Conservation (phyloP, 2,113 vertebrate species). For the Triplophysa dalaica region DNA sequence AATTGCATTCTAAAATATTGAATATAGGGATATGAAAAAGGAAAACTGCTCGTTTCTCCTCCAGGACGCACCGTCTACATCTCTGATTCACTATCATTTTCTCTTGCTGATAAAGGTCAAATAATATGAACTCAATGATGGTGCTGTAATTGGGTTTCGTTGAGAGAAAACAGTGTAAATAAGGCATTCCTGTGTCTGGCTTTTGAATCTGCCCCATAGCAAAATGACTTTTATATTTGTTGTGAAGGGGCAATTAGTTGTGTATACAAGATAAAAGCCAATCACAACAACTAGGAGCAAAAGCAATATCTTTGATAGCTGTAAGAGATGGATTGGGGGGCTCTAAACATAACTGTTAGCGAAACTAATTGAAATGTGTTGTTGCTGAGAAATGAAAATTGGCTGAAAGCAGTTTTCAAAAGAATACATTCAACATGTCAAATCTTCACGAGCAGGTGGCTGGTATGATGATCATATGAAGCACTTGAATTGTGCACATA, state of each 20-base stretch:
- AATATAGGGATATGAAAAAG: slow-evolving; percentile 39
- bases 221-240: slow-evolving; percentile 5
- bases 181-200: slow-evolving; percentile 21
- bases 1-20: slow-evolving; percentile 47
- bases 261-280: slow-evolving; percentile 11
- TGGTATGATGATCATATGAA: too few species aligned
- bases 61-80: not conserved
- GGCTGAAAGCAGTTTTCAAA: not conserved
- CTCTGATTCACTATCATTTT: slow-evolving; percentile 23
- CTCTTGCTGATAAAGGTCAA: slow-evolving; percentile 47
- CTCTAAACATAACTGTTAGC: not conserved
- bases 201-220: slow-evolving; percentile 13
- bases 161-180: slow-evolving; percentile 45
- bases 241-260: not conserved
- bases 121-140: slow-evolving; percentile 48
- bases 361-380: slow-evolving; percentile 1
- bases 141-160: slow-evolving; percentile 48
- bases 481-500: too few species aligned
- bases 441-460: too few species aligned
- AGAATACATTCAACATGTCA: not conserved
- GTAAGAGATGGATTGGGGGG: not conserved
- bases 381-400: not conserved
- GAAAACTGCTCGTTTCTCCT: slow-evolving; percentile 22
- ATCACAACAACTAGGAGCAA: not conserved
- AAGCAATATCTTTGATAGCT: slow-evolving; percentile 16